Evolutionary conservation across 2,113 vertebrate genomes (phyloP).

Genomic region (Muntiacus reevesi): DNA sequence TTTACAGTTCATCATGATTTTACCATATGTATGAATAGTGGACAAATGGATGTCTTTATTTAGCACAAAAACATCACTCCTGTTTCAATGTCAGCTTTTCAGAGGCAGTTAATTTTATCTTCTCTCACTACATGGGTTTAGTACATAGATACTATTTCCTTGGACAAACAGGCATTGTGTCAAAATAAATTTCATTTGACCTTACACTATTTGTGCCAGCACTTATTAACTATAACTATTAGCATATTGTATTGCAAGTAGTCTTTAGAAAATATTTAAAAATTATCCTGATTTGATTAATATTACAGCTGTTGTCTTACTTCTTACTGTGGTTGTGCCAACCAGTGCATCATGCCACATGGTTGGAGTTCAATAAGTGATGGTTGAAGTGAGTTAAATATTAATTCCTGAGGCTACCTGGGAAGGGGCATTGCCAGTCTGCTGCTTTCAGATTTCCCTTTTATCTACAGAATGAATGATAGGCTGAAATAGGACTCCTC

Average conservation of each 20-base stretch:
- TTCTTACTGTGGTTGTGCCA: not conserved
- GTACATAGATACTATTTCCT: conserved; percentile 7
- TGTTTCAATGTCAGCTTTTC: conserved; percentile 47
- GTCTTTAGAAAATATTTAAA: not conserved
- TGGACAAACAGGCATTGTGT: not conserved
- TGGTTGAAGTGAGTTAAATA: conserved; percentile 40
- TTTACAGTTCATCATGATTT: conserved; percentile 56
- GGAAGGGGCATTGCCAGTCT: not conserved
- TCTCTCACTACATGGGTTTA: conserved; percentile 2
- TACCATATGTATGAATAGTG: conserved; percentile 22
- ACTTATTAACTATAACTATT: not conserved
- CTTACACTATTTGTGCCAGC: not conserved
- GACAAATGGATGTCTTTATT: conserved; percentile 67
- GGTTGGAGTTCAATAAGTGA: not conserved
- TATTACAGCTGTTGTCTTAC: not conserved
- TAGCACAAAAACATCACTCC: conserved; percentile 35
- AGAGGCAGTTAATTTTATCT: conserved; percentile 60
- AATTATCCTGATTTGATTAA: not conserved
- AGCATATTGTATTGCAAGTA: not conserved
- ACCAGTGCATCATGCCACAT: not conserved
- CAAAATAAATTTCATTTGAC: conserved; percentile 28
- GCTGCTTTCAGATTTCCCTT: not conserved
- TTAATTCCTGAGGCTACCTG: conserved; percentile 16
- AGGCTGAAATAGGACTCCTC: conserved; percentile 4
- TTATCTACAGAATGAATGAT: conserved; percentile 48